Evolutionary conservation across 2,113 vertebrate species (phyloP), one percentile per base, ranked within the genome.

Genomic region (Romanogobio albipinnatus): DNA sequence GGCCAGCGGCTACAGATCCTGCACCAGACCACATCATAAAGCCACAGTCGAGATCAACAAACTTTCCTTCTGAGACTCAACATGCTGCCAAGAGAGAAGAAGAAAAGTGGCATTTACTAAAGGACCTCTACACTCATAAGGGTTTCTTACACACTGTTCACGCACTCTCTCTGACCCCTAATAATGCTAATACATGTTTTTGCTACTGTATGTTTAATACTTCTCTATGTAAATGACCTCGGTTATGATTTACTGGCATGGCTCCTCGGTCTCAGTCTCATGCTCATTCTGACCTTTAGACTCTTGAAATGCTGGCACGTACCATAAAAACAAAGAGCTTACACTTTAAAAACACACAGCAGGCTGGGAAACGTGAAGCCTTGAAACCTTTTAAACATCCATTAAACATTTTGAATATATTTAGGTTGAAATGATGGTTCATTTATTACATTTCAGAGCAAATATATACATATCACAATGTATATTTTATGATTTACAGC

Each of bases 221-320:
- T 1, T 66, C 26, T 70, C 3, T 24, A 24, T 73, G 70, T 47
- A 73, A 47, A 73, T 73, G 1, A 24, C 39, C 5, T 73, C 5
- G 24, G 70, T 3, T 73, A 22, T 39, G 43, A 73, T 73, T 73
- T 24, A 8, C 62, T 45, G 19, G 39, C 39, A 71, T n/a, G 22
- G 33, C 39, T 68, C 24, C 13, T 51, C 45, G 6, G 26, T 36
- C 39, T 92, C 90, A 88, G 90, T 90, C 64, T 47, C 76, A 17
- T 49, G 79, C 10, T 81, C 5, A 2, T 53, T 29, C 85, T 90
- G 90, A 92, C 90, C 89, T 90, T 87, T 87, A 88, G 83, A 83
- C 88, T 74, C 79, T 70, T 83, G 36, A 76, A 90, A 83, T 77
- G 87, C 85, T 68, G 45, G 79, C 88, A 29, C 61, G n/a, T 73